Conservation (phyloP, 2,888 invertebrate species). For the Tillus elongatus region DNA sequence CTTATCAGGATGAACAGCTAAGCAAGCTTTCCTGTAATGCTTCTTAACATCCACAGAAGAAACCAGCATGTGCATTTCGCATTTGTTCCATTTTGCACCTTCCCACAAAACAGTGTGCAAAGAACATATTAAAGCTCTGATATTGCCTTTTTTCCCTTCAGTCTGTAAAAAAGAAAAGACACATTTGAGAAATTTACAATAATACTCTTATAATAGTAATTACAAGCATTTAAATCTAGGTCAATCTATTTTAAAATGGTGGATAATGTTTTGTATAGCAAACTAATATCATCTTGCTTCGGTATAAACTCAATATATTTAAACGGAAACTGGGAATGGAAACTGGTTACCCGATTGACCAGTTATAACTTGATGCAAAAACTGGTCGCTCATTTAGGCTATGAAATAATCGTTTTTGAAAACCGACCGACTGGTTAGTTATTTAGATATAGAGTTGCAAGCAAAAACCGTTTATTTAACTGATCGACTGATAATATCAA, state of each 20-base stretch:
- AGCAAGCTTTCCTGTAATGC: conserved; percentile 87
- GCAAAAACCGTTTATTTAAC: too few species aligned
- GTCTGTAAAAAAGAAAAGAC: conserved; percentile 48
- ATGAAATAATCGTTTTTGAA: too few species aligned
- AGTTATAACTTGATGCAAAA: too few species aligned
- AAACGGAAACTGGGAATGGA: too few species aligned
- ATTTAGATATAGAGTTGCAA: too few species aligned
- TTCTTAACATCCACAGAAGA: conserved; percentile 91
- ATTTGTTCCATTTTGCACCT: conserved; percentile 85
- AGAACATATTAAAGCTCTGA: conserved; percentile 89
- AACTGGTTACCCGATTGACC: too few species aligned
- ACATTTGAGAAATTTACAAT: too few species aligned
- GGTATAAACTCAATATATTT: too few species aligned
- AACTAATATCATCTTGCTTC: background rate
- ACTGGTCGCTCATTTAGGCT: too few species aligned
- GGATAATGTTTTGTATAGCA: background rate
- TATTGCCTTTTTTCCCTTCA: conserved; percentile 93
- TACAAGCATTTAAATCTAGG: background rate
- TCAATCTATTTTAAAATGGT: background rate
- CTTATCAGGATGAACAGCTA: conserved; percentile 98
- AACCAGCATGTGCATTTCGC: conserved; percentile 92
- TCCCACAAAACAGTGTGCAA: conserved; percentile 90
- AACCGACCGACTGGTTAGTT: too few species aligned
- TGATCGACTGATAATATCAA: too few species aligned
- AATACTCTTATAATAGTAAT: too few species aligned